A percentile compares a stretch with the other conserved stretches of the same genome.
Evolutionary conservation across 2,113 vertebrate genomes (phyloP).

Genomic region (Upupa epops): DNA sequence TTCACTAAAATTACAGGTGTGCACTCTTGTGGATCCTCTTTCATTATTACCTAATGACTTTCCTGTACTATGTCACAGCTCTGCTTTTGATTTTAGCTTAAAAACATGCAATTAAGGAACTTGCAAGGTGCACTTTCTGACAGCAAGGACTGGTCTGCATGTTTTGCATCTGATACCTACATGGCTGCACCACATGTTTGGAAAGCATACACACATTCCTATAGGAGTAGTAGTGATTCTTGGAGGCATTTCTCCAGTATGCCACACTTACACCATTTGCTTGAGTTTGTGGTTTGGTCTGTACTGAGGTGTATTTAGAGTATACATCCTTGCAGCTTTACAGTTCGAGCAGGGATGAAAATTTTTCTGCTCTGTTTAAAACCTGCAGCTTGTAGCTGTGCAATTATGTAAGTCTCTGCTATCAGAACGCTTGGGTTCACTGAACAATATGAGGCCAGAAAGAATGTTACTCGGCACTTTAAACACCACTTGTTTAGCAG

Average conservation of each 20-base stretch:
- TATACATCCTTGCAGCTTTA: not conserved
- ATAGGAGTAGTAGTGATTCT: not conserved
- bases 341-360: not conserved
- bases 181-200: accelerated
- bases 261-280: not conserved
- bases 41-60: not conserved
- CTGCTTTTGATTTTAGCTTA: not conserved
- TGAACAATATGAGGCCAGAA: not conserved
- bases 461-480: not conserved
- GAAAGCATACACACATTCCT: not conserved
- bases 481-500: not conserved
- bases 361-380: not conserved
- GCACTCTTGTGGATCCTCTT: accelerated
- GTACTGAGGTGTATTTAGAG: not conserved
- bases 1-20: not conserved
- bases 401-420: not conserved
- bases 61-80: not conserved
- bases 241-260: not conserved
- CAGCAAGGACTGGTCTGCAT: not conserved
- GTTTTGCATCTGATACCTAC: not conserved
- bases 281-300: not conserved
- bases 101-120: not conserved
- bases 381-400: not conserved
- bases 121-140: not conserved
- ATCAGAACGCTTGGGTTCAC: not conserved